Percentiles rank a stretch among this genome's conserved stretches.
Conservation (phyloP, 2,113 vertebrate species). For the Apeltes quadracus region DNA sequence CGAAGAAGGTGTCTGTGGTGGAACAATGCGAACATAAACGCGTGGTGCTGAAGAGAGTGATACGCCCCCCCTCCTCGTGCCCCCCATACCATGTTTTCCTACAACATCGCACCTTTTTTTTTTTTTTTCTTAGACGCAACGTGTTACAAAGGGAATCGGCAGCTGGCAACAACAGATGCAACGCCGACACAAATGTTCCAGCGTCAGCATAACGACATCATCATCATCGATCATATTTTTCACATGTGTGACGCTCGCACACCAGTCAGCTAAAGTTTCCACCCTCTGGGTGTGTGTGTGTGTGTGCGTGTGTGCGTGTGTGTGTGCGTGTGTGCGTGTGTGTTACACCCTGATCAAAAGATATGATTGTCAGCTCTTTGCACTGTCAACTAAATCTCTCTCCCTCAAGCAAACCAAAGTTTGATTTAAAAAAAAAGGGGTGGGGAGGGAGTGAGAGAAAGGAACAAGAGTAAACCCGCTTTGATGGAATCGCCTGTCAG, state of each 20-base stretch:
- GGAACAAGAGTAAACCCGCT: slow-evolving; percentile 31
- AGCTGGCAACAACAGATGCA: slow-evolving; percentile 8
- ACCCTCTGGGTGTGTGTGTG: slow-evolving; percentile 9
- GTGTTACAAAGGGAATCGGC: background rate
- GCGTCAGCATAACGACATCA: slow-evolving; percentile 10
- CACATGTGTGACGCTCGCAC: slow-evolving; percentile 15
- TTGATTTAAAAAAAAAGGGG: background rate
- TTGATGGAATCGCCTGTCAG: slow-evolving; percentile 68
- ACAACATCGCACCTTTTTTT: background rate
- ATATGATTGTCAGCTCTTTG: slow-evolving; percentile 65
- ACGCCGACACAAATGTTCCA: slow-evolving; percentile 20
- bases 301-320: slow-evolving; percentile 28
- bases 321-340: slow-evolving; percentile 1
- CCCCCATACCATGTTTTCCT: background rate
- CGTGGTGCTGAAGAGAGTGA: background rate
- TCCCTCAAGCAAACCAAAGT: background rate
- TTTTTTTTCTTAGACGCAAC: too few relatives aligned
- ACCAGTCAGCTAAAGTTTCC: slow-evolving; percentile 29
- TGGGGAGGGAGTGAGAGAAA: background rate
- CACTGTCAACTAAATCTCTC: slow-evolving; percentile 46
- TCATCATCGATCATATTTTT: slow-evolving; percentile 37
- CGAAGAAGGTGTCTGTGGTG: slow-evolving; percentile 79
- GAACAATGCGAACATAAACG: background rate
- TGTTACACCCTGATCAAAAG: slow-evolving; percentile 57
- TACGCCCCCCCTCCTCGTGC: background rate